Conservation (phyloP, 2,888 invertebrate species). For the Drosophila leonis region DNA sequence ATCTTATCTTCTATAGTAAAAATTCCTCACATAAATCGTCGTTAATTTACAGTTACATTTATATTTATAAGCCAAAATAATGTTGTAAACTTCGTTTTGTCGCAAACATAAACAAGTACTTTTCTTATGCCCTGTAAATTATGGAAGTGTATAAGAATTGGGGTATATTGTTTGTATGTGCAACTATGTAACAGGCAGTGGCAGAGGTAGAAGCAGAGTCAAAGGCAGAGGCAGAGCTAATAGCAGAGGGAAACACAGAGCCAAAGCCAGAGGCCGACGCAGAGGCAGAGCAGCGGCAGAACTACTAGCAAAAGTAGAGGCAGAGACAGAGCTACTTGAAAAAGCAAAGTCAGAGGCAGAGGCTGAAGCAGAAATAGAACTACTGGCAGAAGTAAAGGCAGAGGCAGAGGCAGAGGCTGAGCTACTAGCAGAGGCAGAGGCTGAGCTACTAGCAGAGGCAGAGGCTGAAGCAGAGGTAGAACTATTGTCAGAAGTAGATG, state of each 20-base stretch:
- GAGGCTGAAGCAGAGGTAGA: no score
- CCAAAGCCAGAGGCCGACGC: not conserved
- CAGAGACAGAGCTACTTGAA: no score
- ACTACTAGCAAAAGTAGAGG: no score
- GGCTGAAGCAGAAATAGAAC: no score
- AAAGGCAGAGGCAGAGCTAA: not conserved
- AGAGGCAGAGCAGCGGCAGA: no score
- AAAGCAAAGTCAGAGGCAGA: no score
- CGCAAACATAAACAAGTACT: conserved; percentile 61
- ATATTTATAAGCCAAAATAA: conserved; percentile 33
- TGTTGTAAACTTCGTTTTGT: conserved; percentile 2
- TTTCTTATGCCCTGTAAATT: conserved; percentile 7
- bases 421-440: no score
- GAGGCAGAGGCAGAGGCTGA: not conserved
- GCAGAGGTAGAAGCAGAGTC: no score
- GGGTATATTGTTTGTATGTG: not conserved
- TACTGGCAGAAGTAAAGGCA: not conserved
- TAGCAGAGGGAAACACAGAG: not conserved
- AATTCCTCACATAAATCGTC: conserved; percentile 34
- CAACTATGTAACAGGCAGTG: not conserved
- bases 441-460: no score
- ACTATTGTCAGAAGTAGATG: no score
- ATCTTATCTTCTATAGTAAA: not conserved
- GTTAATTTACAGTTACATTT: conserved; percentile 54
- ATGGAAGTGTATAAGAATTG: not conserved